Evolutionary conservation across 2,113 vertebrate species (phyloP).

Genomic region (Plectropomus leopardus): DNA sequence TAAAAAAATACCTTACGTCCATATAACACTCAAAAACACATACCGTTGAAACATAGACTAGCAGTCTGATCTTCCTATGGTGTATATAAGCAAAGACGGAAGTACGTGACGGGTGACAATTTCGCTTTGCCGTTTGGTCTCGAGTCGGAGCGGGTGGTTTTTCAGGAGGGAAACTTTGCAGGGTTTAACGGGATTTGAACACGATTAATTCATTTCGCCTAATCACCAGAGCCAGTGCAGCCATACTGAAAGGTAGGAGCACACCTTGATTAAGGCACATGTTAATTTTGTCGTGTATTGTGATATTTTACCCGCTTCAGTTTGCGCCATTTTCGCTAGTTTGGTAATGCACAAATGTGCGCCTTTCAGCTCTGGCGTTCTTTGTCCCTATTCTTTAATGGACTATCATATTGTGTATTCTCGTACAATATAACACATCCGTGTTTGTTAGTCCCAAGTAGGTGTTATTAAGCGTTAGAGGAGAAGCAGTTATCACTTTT

Average conservation of each 20-base stretch:
- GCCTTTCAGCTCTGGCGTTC: slow-evolving; percentile 81
- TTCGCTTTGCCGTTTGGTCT: slow-evolving; percentile 57
- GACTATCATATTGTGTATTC: slow-evolving; percentile 12
- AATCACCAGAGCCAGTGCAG: slow-evolving; percentile 71
- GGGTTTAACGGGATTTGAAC: slow-evolving; percentile 85
- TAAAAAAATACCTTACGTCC: no score
- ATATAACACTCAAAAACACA: neutral
- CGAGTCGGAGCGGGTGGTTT: slow-evolving; percentile 85
- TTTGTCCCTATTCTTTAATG: slow-evolving; percentile 83
- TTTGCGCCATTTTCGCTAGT: slow-evolving; percentile 85
- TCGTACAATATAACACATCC: neutral
- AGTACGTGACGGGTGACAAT: slow-evolving; percentile 55
- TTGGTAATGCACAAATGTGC: slow-evolving; percentile 83
- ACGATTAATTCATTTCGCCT: slow-evolving; percentile 72
- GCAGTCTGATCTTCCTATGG: neutral
- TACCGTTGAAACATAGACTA: neutral
- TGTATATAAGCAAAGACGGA: slow-evolving; percentile 74
- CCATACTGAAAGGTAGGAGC: slow-evolving; percentile 81
- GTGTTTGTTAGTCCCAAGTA: neutral
- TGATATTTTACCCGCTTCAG: slow-evolving; percentile 64
- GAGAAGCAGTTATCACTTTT: neutral
- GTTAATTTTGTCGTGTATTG: slow-evolving; percentile 35
- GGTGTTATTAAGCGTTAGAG: neutral
- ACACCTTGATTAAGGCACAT: neutral
- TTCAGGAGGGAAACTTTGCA: slow-evolving; percentile 89